Base-by-base conservation (phyloP, 2,797 vertebrate species). In the Choloepus didactylus region DNA sequence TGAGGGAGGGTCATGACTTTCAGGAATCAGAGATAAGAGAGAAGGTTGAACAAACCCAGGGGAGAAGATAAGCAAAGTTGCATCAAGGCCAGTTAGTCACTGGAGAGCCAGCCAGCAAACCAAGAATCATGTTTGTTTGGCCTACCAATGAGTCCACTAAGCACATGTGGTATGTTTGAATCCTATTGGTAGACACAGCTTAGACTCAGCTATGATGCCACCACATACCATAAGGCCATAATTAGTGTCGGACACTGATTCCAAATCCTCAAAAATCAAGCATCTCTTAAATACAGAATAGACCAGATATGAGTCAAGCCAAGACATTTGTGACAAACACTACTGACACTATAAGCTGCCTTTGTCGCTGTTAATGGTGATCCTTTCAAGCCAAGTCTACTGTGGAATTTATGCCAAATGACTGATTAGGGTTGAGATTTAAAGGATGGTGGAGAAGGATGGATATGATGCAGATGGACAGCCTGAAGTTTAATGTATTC, bases 361-460 rank as follows among this genome's bases (percentile, higher is more conserved):
- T 91, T 72, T 59, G 85, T 92, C 85, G 64, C 95, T 51, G 79
- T 67, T 88, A 90, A 92, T 81, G 67, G 79, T 31, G 44, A 92
- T 54, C 54, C 66, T n/a, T 75, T 67, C 79, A 77, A 84, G 35
- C 29, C 87, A 80, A 92, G 75, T 21, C 54, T 41, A 31, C 82
- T 95, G 84, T 70, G 70, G 95, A 95, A 80, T 91, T 97, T 83
- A 77, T 60, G 91, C 84, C 96, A 87, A 69, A 84, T 89, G 83
- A 95, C 29, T 87, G 89, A 95, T 94, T 56, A 94, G 83, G 44
- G 96, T 67, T 60, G 91, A 95, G 86, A 95, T 75, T 89, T 96
- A 84, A 91, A 96, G 87, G 72, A 84, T 76, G 87, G 67, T 80
- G 66, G 79, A 54, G 41, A 64, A 81, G 80, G 31, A 41, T 64